Conservation (phyloP, 2,797 vertebrate genomes). For the Masticophis lateralis region DNA sequence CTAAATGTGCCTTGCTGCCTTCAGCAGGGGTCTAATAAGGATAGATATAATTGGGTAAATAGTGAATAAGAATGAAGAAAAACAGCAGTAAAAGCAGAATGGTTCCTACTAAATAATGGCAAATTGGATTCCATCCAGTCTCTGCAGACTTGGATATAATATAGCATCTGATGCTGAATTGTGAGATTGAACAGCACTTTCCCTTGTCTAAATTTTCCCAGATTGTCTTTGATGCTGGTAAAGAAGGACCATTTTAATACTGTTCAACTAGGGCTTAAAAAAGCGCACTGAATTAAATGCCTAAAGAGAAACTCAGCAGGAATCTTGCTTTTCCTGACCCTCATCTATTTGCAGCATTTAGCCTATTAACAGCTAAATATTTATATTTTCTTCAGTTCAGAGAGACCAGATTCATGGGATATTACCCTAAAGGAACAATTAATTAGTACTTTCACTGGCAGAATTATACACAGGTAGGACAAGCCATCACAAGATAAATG, state of each 20-base stretch:
- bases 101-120: constrained; percentile 70
- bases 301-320: constrained; percentile 55
- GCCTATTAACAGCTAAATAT: constrained; percentile 67
- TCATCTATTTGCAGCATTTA: constrained; percentile 66
- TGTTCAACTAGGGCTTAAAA: constrained; percentile 52
- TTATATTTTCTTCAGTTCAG: constrained; percentile 70
- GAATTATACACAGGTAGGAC: background rate
- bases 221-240: constrained; percentile 34
- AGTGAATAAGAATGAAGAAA: constrained; percentile 69
- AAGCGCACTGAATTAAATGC: constrained; percentile 60
- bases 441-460: constrained; percentile 71
- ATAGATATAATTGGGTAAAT: constrained; percentile 79
- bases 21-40: constrained; percentile 81
- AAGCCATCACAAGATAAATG: background rate
- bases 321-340: constrained; percentile 64
- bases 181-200: constrained; percentile 52
- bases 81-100: constrained; percentile 63
- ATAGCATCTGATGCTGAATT: constrained; percentile 49
- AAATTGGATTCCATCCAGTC: constrained; percentile 74
- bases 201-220: constrained; percentile 35
- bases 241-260: constrained; percentile 43
- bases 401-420: constrained; percentile 63
- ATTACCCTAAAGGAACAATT: constrained; percentile 71
- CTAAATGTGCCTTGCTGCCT: constrained; percentile 70
- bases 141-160: constrained; percentile 63